Evolutionary conservation across 2,797 vertebrate genomes (phyloP).

Genomic region (Bradypodion ventrale): DNA sequence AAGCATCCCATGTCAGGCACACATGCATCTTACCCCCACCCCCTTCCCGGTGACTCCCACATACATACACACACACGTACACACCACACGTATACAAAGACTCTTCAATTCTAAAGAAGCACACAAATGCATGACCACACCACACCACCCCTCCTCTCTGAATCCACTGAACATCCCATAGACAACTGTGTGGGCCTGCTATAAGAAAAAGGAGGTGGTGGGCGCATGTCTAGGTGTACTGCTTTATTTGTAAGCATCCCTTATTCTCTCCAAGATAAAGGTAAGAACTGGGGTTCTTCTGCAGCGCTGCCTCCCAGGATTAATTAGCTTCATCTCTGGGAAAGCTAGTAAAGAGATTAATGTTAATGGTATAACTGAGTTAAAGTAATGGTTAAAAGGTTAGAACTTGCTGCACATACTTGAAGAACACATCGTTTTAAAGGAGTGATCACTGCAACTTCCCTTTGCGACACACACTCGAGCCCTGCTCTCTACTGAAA

Average conservation of each 20-base stretch:
- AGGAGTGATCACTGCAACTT: neutral
- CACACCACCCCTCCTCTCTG: neutral
- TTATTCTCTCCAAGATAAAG: neutral
- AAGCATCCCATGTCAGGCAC: constrained; percentile 1
- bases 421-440: neutral
- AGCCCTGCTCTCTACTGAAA: neutral
- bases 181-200: neutral
- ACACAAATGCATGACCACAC: neutral
- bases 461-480: neutral
- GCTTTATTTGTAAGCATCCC: neutral
- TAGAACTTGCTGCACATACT: constrained; percentile 10
- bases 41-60: neutral
- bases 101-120: constrained; percentile 10
- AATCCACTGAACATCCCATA: neutral
- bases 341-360: neutral
- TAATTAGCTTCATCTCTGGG: constrained; percentile 1
- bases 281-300: neutral
- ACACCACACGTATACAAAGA: constrained; percentile 7
- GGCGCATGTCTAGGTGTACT: neutral
- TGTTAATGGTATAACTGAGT: constrained; percentile 40
- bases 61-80: neutral
- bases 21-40: neutral
- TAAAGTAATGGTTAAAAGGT: constrained; percentile 28
- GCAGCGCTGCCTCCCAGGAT: neutral
- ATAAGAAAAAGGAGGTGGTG: neutral